Percentiles rank a stretch among this genome's conserved stretches.
phyloP scores from a whole-genome alignment of 37 sponge, comb jelly and placozoan species.

The Geodia barretti region DNA sequence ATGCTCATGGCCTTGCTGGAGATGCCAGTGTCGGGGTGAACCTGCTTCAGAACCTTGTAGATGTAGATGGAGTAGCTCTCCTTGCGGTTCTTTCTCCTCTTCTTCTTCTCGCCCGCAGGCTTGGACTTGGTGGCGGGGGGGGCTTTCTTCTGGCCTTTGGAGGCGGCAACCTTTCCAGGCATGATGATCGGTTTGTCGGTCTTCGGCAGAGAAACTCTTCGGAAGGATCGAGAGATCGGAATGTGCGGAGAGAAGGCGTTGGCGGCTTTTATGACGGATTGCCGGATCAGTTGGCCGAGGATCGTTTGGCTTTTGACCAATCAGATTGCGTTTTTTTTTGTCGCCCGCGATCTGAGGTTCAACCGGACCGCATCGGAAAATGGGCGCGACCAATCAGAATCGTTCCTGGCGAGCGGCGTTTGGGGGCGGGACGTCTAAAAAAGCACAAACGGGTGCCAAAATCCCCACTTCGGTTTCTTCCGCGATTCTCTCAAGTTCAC shows the following conservation, averaged over 20 bases:
- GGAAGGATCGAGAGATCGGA: background rate
- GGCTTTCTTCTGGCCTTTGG: slow-evolving; percentile 83
- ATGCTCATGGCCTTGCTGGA: slow-evolving; percentile 98
- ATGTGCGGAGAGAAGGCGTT: background rate
- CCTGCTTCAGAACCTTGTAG: slow-evolving; percentile 99
- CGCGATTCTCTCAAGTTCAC: too few species aligned
- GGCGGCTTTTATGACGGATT: too few species aligned
- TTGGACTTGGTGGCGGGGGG: slow-evolving; percentile 81
- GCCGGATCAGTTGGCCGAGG: slow-evolving; percentile 18
- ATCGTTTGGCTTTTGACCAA: slow-evolving; percentile 18
- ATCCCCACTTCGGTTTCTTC: too few species aligned
- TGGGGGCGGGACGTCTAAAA: too few species aligned
- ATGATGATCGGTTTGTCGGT: slow-evolving; percentile 13
- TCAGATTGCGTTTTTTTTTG: background rate
- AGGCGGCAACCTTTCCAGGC: slow-evolving; percentile 82
- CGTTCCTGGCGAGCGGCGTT: too few species aligned
- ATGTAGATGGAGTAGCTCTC: slow-evolving; percentile 98
- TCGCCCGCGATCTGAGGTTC: too few species aligned
- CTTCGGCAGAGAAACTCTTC: background rate
- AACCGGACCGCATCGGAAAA: too few species aligned
- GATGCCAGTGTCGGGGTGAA: slow-evolving; percentile 98
- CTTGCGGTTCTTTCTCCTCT: slow-evolving; percentile 79
- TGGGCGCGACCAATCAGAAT: too few species aligned
- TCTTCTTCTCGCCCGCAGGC: slow-evolving; percentile 65
- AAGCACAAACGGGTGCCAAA: too few species aligned